Evolutionary conservation across 1,140 invertebrate species (phyloP).

Genomic region (Trinorchestia longiramus): DNA sequence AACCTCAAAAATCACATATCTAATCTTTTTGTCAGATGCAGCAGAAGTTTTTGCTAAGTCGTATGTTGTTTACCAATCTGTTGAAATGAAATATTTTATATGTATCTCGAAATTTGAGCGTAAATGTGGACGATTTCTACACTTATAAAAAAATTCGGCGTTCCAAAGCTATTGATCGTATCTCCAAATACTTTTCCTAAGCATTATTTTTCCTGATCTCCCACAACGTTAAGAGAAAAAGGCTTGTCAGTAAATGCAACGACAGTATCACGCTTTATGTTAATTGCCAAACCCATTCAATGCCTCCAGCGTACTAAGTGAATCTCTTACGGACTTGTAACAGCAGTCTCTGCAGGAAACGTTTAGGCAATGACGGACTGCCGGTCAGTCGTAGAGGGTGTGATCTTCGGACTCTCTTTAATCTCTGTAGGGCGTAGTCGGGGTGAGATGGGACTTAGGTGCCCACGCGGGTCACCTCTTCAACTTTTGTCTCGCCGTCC

Average conservation of each 20-base stretch:
- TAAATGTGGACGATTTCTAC: background rate
- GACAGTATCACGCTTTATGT: background rate
- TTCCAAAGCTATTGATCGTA: background rate
- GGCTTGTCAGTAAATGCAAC: background rate
- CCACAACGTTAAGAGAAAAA: background rate
- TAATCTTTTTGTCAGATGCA: background rate
- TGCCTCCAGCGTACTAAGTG: background rate
- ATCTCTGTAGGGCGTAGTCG: constrained; percentile 50
- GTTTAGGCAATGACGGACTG: constrained; percentile 37
- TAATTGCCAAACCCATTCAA: background rate
- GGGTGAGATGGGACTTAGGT: constrained; percentile 27
- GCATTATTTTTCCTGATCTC: background rate
- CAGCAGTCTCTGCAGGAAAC: background rate
- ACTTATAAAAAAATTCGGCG: too few species aligned
- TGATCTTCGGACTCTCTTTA: constrained; percentile 45
- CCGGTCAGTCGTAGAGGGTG: constrained; percentile 25
- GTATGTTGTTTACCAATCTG: background rate
- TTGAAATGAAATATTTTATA: background rate
- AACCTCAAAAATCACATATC: background rate
- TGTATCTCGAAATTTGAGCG: background rate
- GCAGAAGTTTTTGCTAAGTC: background rate
- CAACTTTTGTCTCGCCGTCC: background rate
- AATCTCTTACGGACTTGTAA: background rate
- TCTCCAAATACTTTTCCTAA: background rate
- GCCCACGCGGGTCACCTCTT: constrained; percentile 39